Evolutionary conservation across 2,797 vertebrate genomes (phyloP).

Genomic region (Anableps anableps): DNA sequence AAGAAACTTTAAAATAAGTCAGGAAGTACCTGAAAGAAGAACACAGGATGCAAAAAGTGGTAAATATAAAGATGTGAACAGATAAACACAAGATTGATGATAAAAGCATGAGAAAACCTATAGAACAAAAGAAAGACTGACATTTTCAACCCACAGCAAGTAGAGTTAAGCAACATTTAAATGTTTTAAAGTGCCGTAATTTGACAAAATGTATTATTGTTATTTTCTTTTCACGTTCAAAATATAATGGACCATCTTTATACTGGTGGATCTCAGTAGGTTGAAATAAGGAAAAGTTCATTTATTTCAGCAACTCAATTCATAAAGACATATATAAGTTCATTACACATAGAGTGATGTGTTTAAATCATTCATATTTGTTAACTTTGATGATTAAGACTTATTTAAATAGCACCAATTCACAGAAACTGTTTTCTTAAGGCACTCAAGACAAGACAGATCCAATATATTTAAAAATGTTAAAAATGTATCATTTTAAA

Average conservation of each 20-base stretch:
- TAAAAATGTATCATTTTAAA: too few relatives aligned
- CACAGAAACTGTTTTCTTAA: too few relatives aligned
- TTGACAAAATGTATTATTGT: too few relatives aligned
- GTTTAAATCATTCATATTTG: too few relatives aligned
- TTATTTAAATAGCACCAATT: neutral
- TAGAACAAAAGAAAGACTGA: neutral
- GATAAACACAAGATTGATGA: conserved; percentile 1
- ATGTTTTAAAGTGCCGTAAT: neutral
- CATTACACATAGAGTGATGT: too few relatives aligned
- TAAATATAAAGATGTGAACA: neutral
- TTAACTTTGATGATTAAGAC: too few relatives aligned
- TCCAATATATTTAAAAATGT: too few relatives aligned
- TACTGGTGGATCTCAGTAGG: too few relatives aligned
- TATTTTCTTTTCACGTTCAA: neutral
- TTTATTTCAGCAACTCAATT: too few relatives aligned
- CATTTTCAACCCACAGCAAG: neutral
- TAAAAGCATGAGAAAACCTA: neutral
- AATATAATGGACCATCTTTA: too few relatives aligned
- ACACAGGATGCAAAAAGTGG: neutral
- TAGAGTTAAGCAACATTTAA: neutral
- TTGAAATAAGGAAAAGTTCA: too few relatives aligned
- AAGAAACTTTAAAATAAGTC: conserved; percentile 4
- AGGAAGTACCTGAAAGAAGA: conserved; percentile 6
- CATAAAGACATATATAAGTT: neutral
- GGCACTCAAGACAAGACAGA: too few relatives aligned